phyloP scores from a whole-genome alignment of 2,113 vertebrate genomes.

The Corydoras maculifer region DNA sequence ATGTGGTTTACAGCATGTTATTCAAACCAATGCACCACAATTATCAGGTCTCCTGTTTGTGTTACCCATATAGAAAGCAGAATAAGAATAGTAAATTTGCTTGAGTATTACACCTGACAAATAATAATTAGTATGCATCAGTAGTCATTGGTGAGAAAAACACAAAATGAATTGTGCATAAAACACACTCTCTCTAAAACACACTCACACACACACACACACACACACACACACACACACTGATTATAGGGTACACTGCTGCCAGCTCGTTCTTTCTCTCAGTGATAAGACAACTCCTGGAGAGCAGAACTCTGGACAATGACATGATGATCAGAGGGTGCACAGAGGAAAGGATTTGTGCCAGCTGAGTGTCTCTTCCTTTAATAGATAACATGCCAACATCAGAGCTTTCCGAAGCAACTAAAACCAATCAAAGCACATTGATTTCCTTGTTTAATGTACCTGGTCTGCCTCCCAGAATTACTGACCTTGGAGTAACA shows the following conservation, averaged over 20 bases:
- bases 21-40: no score
- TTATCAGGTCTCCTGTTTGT: no score
- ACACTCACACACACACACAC: conserved; percentile 28
- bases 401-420: conserved; percentile 7
- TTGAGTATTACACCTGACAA: conserved; percentile 5
- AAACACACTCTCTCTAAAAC: conserved; percentile 8
- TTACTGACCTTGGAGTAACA: conserved; percentile 28
- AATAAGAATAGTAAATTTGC: neutral
- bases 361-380: conserved; percentile 50
- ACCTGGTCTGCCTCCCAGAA: conserved; percentile 14
- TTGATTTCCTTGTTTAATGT: conserved; percentile 27
- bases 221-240: conserved; percentile 13
- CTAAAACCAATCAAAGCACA: conserved; percentile 18
- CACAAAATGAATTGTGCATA: conserved; percentile 18
- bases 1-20: neutral
- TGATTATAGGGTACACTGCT: conserved; percentile 49
- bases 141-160: conserved; percentile 25
- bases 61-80: neutral
- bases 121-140: conserved; percentile 36
- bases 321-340: conserved; percentile 64
- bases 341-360: conserved; percentile 50
- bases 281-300: conserved; percentile 52
- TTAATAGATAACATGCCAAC: conserved; percentile 49
- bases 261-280: conserved; percentile 50
- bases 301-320: conserved; percentile 56